Evolutionary conservation across 2,113 vertebrate genomes (phyloP), one percentile per base, ranked within the genome.

Genomic region (Siniperca knerii): DNA sequence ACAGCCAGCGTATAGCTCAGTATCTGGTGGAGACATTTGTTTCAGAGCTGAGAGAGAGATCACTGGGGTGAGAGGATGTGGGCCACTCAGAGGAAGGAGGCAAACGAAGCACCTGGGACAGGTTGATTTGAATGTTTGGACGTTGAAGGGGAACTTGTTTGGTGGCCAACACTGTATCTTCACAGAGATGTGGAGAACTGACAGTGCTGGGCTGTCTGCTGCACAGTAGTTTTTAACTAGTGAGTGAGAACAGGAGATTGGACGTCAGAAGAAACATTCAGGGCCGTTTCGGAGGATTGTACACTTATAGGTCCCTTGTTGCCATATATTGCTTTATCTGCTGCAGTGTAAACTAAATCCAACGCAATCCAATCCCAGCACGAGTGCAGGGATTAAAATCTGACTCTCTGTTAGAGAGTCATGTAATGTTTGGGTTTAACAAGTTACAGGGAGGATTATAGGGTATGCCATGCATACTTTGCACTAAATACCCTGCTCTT

Each of bases 101-200:
- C 66, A 54, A 81, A 86, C 73, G 4, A 87, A 93, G 79, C 90
- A 93, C 87, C 82, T 90, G 93, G 92, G 92, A 91, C 89, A 91
- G 89, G 75, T 87, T 82, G 71, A 84, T 86, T 77, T 87, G 89
- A 75, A 84, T 77, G 79, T 83, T 88, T 85, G 76, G 87, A 91
- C 33, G n/a, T 64, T 12, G 48, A 58, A 72, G 82, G 72, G 62
- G 73, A 77, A 77, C 79, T 88, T 87, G 89, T 84, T 73, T 3
- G 4, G 13, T 18, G 78, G 88, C 90, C 89, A 92, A 42, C 61
- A 79, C 83, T 68, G 67, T 78, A 92, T 89, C 86, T 71, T 81
- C 75, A 74, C 82, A 85, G 29, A 80, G 71, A 81, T 23, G 58
- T 88, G 62, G 66, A 46, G 78, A 66, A 74, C 76, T 44, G 88